Evolutionary conservation across 2,888 invertebrate genomes (phyloP).

Genomic region (Ennomos erosarius): DNA sequence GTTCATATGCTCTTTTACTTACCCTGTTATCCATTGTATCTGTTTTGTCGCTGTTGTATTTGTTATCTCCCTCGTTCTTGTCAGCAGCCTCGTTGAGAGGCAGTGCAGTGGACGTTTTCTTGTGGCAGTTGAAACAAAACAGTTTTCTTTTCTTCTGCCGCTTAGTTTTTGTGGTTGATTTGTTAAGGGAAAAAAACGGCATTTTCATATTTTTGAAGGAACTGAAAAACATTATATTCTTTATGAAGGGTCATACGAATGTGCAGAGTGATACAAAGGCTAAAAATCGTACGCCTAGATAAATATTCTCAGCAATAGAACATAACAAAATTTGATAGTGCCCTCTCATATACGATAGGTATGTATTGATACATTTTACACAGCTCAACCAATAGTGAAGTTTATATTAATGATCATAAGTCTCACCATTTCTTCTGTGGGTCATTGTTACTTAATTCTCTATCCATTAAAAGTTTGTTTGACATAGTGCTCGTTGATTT

Average conservation of each 20-base stretch:
- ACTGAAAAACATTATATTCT: slow-evolving; percentile 41
- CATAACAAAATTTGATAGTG: too few species aligned
- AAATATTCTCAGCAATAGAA: too few species aligned
- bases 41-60: slow-evolving; percentile 2
- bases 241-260: too few species aligned
- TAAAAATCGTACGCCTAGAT: too few species aligned
- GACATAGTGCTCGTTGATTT: slow-evolving; percentile 36
- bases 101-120: slow-evolving; percentile 12
- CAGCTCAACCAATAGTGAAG: too few species aligned
- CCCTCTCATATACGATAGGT: too few species aligned
- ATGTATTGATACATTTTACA: too few species aligned
- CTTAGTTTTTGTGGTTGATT: slow-evolving; percentile 46
- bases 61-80: slow-evolving; percentile 11
- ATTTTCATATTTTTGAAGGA: slow-evolving; percentile 57
- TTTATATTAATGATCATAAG: slow-evolving; percentile 40
- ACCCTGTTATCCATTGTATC: slow-evolving; percentile 2
- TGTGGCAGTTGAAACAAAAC: slow-evolving; percentile 44
- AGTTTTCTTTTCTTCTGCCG: slow-evolving; percentile 57
- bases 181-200: slow-evolving; percentile 75
- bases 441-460: slow-evolving; percentile 26
- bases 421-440: slow-evolving; percentile 56
- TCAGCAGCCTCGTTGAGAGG: background rate
- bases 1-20: slow-evolving; percentile 23
- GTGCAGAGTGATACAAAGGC: too few species aligned
- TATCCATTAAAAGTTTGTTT: slow-evolving; percentile 34